Conservation (phyloP, 1,140 invertebrate species). For the Eubasilissa regina region DNA sequence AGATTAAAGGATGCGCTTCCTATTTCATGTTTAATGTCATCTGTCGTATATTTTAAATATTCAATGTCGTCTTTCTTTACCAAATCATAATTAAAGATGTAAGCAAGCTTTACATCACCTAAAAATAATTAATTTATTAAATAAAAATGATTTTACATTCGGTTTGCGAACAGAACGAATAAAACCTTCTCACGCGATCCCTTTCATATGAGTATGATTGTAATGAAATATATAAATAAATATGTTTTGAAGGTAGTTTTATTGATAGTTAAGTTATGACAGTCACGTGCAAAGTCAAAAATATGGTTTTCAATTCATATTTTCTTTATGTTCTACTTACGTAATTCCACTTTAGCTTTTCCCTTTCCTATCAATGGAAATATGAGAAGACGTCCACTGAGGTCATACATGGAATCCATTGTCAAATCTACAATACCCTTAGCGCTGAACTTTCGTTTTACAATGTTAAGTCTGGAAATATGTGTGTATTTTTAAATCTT, state of each 20-base stretch:
- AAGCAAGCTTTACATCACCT: conserved; percentile 54
- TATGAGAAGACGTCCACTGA: conserved; percentile 19
- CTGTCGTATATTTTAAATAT: conserved; percentile 49
- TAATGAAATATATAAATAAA: too few species aligned
- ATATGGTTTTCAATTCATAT: not conserved
- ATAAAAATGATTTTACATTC: too few species aligned
- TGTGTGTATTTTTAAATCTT: not conserved
- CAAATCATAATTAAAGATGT: conserved; percentile 54
- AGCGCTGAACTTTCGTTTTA: not conserved
- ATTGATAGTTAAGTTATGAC: not conserved
- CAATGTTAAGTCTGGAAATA: conserved; percentile 12
- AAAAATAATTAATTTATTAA: conserved; percentile 4
- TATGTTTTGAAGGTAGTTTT: too few species aligned
- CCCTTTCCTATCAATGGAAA: conserved; percentile 16
- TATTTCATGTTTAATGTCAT: conserved; percentile 54
- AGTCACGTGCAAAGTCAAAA: not conserved
- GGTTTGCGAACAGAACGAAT: too few species aligned
- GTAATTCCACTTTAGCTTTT: not conserved
- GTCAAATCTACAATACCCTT: not conserved
- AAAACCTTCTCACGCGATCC: too few species aligned
- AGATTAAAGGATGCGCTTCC: conserved; percentile 60
- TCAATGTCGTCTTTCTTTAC: conserved; percentile 54
- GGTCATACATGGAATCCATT: conserved; percentile 18
- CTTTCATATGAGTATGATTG: too few species aligned
- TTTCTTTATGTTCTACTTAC: not conserved